Conservation (phyloP, 2,888 invertebrate species). For the Notodonta ziczac region DNA sequence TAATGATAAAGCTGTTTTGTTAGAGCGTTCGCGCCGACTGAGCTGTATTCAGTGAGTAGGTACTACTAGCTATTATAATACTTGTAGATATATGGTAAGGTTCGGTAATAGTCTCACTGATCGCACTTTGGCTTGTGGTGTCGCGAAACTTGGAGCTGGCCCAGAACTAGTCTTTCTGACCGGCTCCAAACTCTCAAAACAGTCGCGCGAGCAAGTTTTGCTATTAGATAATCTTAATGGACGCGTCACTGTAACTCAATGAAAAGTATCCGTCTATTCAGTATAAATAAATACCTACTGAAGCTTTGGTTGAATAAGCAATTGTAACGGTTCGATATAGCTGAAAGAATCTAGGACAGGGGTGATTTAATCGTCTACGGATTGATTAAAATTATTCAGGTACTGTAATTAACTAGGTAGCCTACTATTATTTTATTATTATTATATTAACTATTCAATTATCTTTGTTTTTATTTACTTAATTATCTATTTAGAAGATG, state of each 20-base stretch:
- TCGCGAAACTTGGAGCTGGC: conserved; percentile 61
- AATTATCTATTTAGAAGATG: too few relatives aligned
- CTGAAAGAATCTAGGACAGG: conserved; percentile 1
- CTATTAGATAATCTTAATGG: not conserved
- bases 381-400: not conserved
- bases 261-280: not conserved
- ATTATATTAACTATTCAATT: too few relatives aligned
- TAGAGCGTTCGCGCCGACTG: conserved; percentile 50
- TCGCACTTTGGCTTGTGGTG: conserved; percentile 57
- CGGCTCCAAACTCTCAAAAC: not conserved
- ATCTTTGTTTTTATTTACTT: too few relatives aligned
- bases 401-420: not conserved
- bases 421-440: too few relatives aligned
- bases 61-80: conserved; percentile 25
- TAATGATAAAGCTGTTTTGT: conserved; percentile 48
- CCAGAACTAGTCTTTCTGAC: conserved; percentile 49
- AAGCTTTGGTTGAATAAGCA: conserved; percentile 12
- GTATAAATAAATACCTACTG: conserved; percentile 7
- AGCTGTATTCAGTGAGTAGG: too few relatives aligned
- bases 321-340: conserved; percentile 2
- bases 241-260: not conserved
- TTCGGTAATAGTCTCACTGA: conserved; percentile 54
- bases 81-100: conserved; percentile 11
- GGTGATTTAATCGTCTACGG: not conserved
- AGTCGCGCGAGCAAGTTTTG: not conserved